Base-by-base conservation (phyloP, 2,888 invertebrate genomes). In the Gandaritis pyraliata region DNA sequence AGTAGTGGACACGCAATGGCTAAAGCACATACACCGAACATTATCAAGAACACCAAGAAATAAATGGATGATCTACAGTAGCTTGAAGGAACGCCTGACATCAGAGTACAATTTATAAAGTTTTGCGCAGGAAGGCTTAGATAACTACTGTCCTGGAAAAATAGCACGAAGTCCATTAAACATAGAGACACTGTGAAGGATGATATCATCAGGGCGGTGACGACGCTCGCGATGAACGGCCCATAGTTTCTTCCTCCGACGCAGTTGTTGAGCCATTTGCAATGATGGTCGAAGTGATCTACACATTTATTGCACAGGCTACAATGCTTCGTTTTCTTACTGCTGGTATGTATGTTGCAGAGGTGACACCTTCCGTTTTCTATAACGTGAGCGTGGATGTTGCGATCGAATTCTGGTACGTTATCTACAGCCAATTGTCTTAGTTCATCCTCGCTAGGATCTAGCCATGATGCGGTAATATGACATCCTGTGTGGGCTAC, bases 181-280 rank as follows among this genome's bases (percentile, higher is more conserved):
- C 96, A 95, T 58, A 97, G 90, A 46, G 93, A 93, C 70, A 95
- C 93, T 55, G 97, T 95, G 69, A 95, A 93, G 61, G 95, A 80
- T 13, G 96, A 94, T 68, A 96, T 95, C 61, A 95, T 89, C 66
- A 96, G 94, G 18, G 97, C 97, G 54, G 96, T 96, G 61, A 95
- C 93, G 58, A 97, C 95, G 79, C 96, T 96, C 82, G 95, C 94
- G 71, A 97, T 93, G 85, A 98, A 98, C 30, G 95, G 94, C 46
- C 93, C 94, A 93, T 98, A 99, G 86, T 98, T 99, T 72, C 97
- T 93, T 47, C 94, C 94, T 8, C 99, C 99, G 65, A 99, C 95
- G 91, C 99, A 99, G 88, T 98, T 98, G 93, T 99, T 99, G 72
- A 99, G 93, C 99, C 99, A 99, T 93, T 98, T 98, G 93, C 99